Conservation (phyloP, 2,888 invertebrate species). For the Heteromyza rotundicornis region DNA sequence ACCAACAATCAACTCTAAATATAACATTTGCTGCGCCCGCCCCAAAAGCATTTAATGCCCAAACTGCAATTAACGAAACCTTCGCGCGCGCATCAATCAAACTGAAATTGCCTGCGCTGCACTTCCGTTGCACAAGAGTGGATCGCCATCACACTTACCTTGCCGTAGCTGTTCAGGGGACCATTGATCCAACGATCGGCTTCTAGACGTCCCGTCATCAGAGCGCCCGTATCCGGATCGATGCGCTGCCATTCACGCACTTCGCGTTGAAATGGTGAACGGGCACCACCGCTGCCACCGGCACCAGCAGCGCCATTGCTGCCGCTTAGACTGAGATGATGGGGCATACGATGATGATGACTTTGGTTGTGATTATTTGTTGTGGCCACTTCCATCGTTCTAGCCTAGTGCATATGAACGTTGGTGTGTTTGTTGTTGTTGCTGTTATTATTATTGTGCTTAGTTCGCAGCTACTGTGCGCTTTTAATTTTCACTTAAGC, state of each 20-base stretch:
- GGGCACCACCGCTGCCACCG: conserved; percentile 40
- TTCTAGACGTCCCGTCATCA: conserved; percentile 62
- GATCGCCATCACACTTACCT: conserved; percentile 53
- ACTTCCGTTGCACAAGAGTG: neutral
- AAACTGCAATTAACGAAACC: neutral
- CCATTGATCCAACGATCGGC: conserved; percentile 64
- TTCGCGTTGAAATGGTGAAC: conserved; percentile 62
- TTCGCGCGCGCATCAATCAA: conserved; percentile 18
- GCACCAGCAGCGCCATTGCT: conserved; percentile 13
- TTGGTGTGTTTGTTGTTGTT: too few relatives aligned
- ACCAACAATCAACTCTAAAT: neutral
- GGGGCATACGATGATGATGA: conserved; percentile 36
- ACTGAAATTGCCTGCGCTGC: conserved; percentile 1
- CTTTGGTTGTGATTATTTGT: conserved; percentile 54
- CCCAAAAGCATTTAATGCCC: neutral
- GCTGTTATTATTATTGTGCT: neutral
- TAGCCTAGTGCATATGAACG: conserved; percentile 2
- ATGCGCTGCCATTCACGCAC: conserved; percentile 64
- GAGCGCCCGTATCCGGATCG: conserved; percentile 63
- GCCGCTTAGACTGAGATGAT: conserved; percentile 8
- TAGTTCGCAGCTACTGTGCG: conserved; percentile 41
- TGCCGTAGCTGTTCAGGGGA: conserved; percentile 62
- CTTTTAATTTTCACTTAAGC: conserved; percentile 49
- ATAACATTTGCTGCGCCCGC: neutral
- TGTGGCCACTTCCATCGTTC: conserved; percentile 52